Evolutionary conservation across 2,797 vertebrate species (phyloP).

Genomic region (Cheirogaleus major): DNA sequence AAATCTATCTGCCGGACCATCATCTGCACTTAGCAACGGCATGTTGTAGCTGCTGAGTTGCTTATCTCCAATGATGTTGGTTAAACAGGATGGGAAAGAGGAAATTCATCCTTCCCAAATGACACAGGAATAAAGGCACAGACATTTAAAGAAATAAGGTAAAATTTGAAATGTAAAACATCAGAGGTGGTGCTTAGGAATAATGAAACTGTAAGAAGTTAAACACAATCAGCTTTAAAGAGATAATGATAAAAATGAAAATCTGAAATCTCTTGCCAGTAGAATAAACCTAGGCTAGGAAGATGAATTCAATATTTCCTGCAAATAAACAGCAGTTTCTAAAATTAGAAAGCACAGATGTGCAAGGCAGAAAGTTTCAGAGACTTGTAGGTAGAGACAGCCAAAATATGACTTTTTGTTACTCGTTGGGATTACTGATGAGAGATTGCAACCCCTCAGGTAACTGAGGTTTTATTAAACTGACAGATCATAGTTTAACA

Average conservation of each 20-base stretch:
- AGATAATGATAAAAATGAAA: slow-evolving; percentile 79
- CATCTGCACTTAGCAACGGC: background rate
- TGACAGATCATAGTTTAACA: background rate
- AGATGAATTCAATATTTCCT: slow-evolving; percentile 69
- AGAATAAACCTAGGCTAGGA: slow-evolving; percentile 64
- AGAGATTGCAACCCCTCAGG: background rate
- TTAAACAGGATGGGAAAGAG: background rate
- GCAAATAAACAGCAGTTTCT: slow-evolving; percentile 76
- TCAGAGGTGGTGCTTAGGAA: slow-evolving; percentile 53
- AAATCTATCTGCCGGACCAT: background rate
- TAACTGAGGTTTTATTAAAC: background rate
- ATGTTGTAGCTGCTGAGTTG: background rate
- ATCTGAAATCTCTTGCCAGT: slow-evolving; percentile 69
- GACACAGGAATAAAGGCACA: slow-evolving; percentile 22
- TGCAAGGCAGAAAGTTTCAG: slow-evolving; percentile 60
- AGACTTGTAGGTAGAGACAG: background rate
- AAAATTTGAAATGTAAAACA: slow-evolving; percentile 60
- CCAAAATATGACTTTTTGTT: background rate
- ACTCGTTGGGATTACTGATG: background rate
- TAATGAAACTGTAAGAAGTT: slow-evolving; percentile 79
- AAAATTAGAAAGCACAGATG: slow-evolving; percentile 71
- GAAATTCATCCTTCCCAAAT: background rate
- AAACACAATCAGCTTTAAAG: slow-evolving; percentile 78
- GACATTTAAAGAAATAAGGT: slow-evolving; percentile 66
- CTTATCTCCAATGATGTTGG: background rate